phyloP scores from a whole-genome alignment of 2,888 invertebrate species.

The Drosophila cognata region DNA sequence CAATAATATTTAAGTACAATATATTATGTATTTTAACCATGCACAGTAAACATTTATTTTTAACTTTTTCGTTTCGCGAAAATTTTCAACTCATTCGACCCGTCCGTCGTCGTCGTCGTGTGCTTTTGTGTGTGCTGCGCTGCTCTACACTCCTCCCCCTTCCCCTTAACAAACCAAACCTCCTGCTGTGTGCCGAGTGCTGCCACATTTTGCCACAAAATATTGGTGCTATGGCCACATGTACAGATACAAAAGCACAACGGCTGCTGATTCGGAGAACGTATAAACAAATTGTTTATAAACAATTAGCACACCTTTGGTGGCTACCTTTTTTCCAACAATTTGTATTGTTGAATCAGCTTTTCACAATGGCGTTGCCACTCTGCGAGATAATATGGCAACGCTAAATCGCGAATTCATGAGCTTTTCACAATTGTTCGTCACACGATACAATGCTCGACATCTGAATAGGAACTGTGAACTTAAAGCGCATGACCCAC shows the following conservation, averaged over 20 bases:
- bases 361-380: conserved; percentile 42
- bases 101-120: conserved; percentile 69
- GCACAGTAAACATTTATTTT: conserved; percentile 81
- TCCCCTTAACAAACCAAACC: not conserved
- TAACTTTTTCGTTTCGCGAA: conserved; percentile 76
- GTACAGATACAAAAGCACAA: not conserved
- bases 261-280: not conserved
- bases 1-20: conserved; percentile 39
- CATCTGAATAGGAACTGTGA: conserved; percentile 39
- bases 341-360: conserved; percentile 21
- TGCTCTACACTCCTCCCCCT: conserved; percentile 23
- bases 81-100: conserved; percentile 76
- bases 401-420: conserved; percentile 33
- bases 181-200: conserved; percentile 43
- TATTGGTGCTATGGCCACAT: conserved; percentile 13
- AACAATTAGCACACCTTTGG: conserved; percentile 45
- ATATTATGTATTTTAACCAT: conserved; percentile 58
- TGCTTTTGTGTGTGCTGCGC: conserved; percentile 69
- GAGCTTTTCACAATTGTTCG: conserved; percentile 50
- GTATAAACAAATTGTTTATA: conserved; percentile 47
- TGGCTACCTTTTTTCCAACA: conserved; percentile 21
- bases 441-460: conserved; percentile 39
- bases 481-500: conserved; percentile 39
- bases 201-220: conserved; percentile 50
- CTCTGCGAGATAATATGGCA: conserved; percentile 46